Evolutionary conservation across 2,797 vertebrate genomes (phyloP).

Genomic region (Cebuella pygmaea): DNA sequence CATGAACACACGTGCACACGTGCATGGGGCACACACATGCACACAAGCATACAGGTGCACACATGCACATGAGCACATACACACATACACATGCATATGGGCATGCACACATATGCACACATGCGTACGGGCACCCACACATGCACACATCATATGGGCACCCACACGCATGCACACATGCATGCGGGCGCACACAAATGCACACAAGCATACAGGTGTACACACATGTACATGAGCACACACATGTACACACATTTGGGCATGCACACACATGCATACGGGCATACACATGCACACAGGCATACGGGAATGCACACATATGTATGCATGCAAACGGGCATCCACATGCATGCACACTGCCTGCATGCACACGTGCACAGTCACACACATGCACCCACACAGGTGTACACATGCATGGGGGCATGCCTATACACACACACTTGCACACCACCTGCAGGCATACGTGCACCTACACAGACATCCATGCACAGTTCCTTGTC

Average conservation of each 20-base stretch:
- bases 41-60: accelerated
- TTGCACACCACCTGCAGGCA: background rate
- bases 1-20: accelerated
- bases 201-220: accelerated
- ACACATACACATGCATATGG: accelerated
- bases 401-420: accelerated
- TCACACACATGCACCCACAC: too few relatives aligned
- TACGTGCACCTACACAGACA: accelerated
- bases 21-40: background rate
- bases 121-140: accelerated
- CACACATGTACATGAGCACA: background rate
- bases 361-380: background rate
- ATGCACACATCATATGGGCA: background rate
- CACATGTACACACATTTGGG: too few relatives aligned
- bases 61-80: accelerated
- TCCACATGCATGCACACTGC: too few relatives aligned
- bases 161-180: too few relatives aligned
- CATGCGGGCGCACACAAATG: too few relatives aligned
- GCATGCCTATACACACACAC: background rate
- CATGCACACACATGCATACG: too few relatives aligned
- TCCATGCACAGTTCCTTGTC: background rate
- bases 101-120: background rate
- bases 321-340: too few relatives aligned
- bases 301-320: accelerated
- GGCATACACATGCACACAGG: accelerated